Conservation (phyloP, 2,888 invertebrate genomes). For the Brenthis daphne region DNA sequence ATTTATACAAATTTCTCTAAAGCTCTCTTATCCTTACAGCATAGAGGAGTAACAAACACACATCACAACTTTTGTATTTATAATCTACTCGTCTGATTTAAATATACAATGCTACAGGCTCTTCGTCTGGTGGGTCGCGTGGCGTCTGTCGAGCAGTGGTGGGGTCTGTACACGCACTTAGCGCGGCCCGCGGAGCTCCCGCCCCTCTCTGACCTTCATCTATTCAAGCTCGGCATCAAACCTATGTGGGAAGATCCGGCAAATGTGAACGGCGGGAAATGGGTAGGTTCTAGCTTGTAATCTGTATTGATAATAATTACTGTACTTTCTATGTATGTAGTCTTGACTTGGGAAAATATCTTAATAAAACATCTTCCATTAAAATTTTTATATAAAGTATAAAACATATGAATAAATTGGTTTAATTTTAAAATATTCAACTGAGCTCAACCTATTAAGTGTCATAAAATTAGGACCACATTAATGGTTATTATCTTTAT, state of each 20-base stretch:
- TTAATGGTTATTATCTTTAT: too few species aligned
- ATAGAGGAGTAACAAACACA: too few species aligned
- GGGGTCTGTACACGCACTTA: slow-evolving; percentile 96
- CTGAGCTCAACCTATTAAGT: too few species aligned
- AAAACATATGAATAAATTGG: too few species aligned
- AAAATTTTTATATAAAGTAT: too few species aligned
- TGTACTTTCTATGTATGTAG: not conserved
- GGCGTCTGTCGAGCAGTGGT: slow-evolving; percentile 98
- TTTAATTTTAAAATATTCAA: too few species aligned
- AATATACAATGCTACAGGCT: slow-evolving; percentile 83
- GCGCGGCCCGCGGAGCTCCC: slow-evolving; percentile 94
- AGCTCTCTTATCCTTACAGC: too few species aligned
- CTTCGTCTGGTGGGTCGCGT: slow-evolving; percentile 94
- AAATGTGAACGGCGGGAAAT: slow-evolving; percentile 98
- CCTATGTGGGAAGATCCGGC: slow-evolving; percentile 99
- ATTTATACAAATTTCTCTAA: not conserved
- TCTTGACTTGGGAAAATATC: too few species aligned
- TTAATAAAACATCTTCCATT: too few species aligned
- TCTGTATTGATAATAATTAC: not conserved
- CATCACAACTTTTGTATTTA: not conserved
- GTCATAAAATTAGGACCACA: too few species aligned
- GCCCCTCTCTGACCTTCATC: slow-evolving; percentile 95
- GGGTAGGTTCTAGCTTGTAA: slow-evolving; percentile 83
- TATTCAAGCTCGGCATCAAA: slow-evolving; percentile 98
- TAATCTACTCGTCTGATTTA: not conserved